Evolutionary conservation across 2,888 invertebrate genomes (phyloP).

Genomic region (Mantis religiosa): DNA sequence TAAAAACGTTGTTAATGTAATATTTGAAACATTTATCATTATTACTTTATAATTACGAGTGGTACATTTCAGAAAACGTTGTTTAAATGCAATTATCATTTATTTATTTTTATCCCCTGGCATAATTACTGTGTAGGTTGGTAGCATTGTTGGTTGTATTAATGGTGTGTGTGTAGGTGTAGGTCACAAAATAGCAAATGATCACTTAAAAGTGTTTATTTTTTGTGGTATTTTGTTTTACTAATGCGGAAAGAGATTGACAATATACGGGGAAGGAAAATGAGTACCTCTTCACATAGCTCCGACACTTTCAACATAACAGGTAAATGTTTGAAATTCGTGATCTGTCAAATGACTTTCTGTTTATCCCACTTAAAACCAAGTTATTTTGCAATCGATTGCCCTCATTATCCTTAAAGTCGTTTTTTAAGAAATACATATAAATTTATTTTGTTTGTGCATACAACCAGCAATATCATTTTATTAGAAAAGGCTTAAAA

Average conservation of each 20-base stretch:
- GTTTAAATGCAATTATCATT: not conserved
- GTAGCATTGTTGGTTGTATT: not conserved
- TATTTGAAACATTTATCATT: no score
- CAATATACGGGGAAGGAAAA: slow-evolving; percentile 28
- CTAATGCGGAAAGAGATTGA: slow-evolving; percentile 29
- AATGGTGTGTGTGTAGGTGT: slow-evolving; percentile 6
- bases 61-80: no score
- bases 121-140: not conserved
- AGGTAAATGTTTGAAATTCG: slow-evolving; percentile 23
- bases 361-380: not conserved
- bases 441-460: no score
- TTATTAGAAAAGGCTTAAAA: not conserved
- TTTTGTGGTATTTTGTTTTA: slow-evolving; percentile 17
- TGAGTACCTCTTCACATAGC: slow-evolving; percentile 32
- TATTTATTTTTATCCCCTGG: not conserved
- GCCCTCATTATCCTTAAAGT: not conserved
- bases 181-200: slow-evolving; percentile 17
- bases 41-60: no score
- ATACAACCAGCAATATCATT: no score
- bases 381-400: slow-evolving; percentile 5
- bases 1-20: no score
- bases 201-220: slow-evolving; percentile 22
- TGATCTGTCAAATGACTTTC: not conserved
- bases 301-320: slow-evolving; percentile 32
- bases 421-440: no score